phyloP scores from a whole-genome alignment of 1,140 invertebrate genomes.

The Zaprionus davidi region DNA sequence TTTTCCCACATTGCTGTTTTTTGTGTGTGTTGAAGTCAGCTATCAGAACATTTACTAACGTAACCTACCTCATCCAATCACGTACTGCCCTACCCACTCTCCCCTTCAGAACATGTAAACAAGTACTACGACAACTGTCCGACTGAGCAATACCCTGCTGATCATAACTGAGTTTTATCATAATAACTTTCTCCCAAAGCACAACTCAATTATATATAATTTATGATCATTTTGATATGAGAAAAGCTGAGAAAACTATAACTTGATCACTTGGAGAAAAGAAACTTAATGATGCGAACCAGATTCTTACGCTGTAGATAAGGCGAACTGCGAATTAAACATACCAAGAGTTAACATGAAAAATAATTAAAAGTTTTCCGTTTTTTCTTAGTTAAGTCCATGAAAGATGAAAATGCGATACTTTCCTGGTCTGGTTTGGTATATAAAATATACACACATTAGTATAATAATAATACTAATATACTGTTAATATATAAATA shows the following conservation, averaged over 20 bases:
- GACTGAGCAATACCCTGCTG: not conserved
- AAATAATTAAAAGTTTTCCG: not conserved
- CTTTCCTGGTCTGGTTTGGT: not conserved
- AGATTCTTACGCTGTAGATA: not conserved
- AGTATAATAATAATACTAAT: too few species aligned
- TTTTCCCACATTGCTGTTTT: constrained; percentile 24
- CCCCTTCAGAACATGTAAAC: not conserved
- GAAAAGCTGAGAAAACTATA: not conserved
- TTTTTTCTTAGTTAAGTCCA: not conserved
- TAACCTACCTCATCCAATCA: constrained; percentile 26
- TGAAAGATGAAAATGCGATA: not conserved
- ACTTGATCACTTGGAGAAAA: not conserved
- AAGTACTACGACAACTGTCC: not conserved
- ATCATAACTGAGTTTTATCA: not conserved
- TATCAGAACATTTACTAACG: not conserved
- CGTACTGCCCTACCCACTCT: not conserved
- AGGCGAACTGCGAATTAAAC: not conserved
- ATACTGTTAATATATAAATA: too few species aligned
- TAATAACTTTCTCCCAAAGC: not conserved
- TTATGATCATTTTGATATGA: constrained; percentile 5
- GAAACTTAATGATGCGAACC: constrained; percentile 9
- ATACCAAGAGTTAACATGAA: too few species aligned
- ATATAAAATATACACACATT: too few species aligned
- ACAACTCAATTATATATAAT: constrained; percentile 5
- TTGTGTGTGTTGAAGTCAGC: not conserved